Base-by-base conservation (phyloP, 2,888 invertebrate genomes). In the Troglohyphantes excavatus region DNA sequence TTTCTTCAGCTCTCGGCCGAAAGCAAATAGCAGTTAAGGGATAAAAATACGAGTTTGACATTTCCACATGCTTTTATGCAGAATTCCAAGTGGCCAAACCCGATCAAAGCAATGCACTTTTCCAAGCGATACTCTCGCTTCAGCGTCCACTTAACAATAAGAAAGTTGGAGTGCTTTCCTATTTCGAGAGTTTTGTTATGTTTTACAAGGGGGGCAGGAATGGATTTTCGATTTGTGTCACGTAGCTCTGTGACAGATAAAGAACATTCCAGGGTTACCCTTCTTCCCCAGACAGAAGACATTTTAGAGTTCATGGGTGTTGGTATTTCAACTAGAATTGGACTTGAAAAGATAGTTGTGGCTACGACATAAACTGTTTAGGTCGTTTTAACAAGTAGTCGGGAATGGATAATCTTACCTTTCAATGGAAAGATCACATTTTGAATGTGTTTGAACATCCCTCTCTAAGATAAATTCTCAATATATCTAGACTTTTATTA, bases 21-120 rank as follows among this genome's bases (percentile, higher is more conserved):
- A 73, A 83, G 83, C 73, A 83, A 83, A 83, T 73, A 73, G 27
- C 83, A 83, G 83, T 83, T 83, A 73, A 46, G 72, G 73, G 63
- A 83, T 5, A 1, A 53, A 70, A 83, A 43, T 73, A 72, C 63
- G 73, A n/a, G n/a, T 83, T 63, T 83, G 83, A 83, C 83, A 72
- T 83, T 83, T 83, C 83, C 83, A 82, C 82, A 82, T 82, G 83
- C 83, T 83, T 73, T 43, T 29, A 72, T 61, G 19, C n/a, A 33
- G 73, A 83, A 46, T 83, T 19, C 65, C 70, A 63, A 78, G 70
- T 63, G 65, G 83, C 43, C 59, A 65, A 83, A 61, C 26, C 73
- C 73, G 72, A 83, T 83, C 83, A 83, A 83, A 65, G 63, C 73
- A 65, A 73, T 73, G 72, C 73, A 73, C 83, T 63, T 82, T 6